Evolutionary conservation across 2,888 invertebrate genomes (phyloP).

Genomic region (Thera britannica): DNA sequence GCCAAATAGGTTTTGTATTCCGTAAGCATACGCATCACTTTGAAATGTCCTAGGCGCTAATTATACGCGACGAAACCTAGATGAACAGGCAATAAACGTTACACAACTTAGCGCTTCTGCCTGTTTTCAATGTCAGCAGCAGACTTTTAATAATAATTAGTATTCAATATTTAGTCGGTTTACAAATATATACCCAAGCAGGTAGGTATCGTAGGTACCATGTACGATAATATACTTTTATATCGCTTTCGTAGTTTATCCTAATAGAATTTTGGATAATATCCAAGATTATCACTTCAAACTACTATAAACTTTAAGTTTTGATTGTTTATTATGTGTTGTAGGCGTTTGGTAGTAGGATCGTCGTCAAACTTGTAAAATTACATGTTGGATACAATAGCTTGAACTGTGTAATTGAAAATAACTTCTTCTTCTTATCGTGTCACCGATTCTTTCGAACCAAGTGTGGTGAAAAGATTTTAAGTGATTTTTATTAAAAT

Average conservation of each 20-base stretch:
- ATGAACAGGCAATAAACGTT: no score
- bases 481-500: no score
- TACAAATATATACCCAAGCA: no score
- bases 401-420: no score
- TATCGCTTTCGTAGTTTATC: not conserved
- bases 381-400: not conserved
- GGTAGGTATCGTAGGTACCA: no score
- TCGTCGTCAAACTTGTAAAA: not conserved
- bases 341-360: not conserved
- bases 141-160: no score
- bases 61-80: not conserved
- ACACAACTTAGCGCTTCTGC: no score
- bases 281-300: conserved; percentile 8
- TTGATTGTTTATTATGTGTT: conserved; percentile 1
- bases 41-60: not conserved
- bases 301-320: conserved; percentile 1
- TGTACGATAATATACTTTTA: not conserved
- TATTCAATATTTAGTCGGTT: no score
- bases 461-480: no score
- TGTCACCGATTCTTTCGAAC: no score
- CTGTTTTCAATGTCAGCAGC: no score
- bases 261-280: not conserved
- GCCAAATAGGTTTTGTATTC: not conserved
- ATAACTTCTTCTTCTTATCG: no score
- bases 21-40: not conserved